These are phyloP conservation scores for Nerophis ophidion DNA, from an alignment of 2,113 vertebrate genomes.

Conservation along the genomic window DNA sequence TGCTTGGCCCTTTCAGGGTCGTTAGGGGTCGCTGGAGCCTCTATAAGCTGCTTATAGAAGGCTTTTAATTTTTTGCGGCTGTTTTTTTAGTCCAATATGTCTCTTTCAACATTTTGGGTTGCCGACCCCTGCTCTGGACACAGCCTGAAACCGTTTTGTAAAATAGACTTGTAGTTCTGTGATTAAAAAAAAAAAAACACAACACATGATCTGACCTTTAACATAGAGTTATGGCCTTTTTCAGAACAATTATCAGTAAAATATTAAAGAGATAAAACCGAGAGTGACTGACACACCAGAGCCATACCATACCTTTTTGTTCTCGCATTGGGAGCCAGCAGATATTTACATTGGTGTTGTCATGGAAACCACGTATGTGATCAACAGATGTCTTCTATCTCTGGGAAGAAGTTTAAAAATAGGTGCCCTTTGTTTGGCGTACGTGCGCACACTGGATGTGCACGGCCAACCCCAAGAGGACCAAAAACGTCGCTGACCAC, in stretches of 20 bases:
- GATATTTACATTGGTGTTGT: conserved; percentile 4
- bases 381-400: conserved; percentile 35
- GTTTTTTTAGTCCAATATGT: too few relatives aligned
- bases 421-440: not conserved
- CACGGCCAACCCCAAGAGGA: conserved; percentile 28
- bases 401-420: conserved; percentile 6
- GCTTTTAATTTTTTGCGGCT: too few relatives aligned
- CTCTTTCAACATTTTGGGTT: too few relatives aligned
- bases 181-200: not conserved
- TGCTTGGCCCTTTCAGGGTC: too few relatives aligned
- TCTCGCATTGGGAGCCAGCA: not conserved
- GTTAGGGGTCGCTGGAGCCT: too few relatives aligned
- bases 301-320: not conserved
- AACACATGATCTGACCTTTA: not conserved
- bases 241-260: not conserved
- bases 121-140: too few relatives aligned
- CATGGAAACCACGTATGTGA: conserved; percentile 15
- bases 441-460: conserved; percentile 9
- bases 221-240: not conserved
- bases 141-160: too few relatives aligned
- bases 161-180: not conserved
- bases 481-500: conserved; percentile 53
- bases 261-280: not conserved
- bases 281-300: not conserved
- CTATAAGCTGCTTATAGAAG: too few relatives aligned